Conservation (phyloP, 2,888 invertebrate species). For the Agrotis puta region DNA sequence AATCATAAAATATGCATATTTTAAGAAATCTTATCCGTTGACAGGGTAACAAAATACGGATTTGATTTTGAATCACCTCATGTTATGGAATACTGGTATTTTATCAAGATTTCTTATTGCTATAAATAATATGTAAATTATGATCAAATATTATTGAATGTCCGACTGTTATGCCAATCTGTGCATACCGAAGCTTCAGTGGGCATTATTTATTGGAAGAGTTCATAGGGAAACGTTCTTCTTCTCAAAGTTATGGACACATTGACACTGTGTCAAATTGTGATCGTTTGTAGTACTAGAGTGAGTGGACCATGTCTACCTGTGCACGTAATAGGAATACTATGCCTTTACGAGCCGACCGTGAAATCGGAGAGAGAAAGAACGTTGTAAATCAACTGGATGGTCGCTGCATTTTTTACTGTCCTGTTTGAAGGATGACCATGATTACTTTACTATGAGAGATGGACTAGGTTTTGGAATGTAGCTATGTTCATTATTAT, state of each 20-base stretch:
- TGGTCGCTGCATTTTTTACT: conserved; percentile 76
- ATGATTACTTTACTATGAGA: conserved; percentile 54
- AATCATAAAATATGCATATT: conserved; percentile 32
- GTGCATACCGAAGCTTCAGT: conserved; percentile 32
- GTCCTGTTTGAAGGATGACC: conserved; percentile 68
- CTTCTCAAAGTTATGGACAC: conserved; percentile 16
- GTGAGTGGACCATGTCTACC: conserved; percentile 31
- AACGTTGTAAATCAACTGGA: conserved; percentile 79
- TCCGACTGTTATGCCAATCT: conserved; percentile 20
- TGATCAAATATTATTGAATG: conserved; percentile 34
- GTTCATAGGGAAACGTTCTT: conserved; percentile 22
- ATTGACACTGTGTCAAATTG: conserved; percentile 36
- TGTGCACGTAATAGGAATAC: conserved; percentile 53
- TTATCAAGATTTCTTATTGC: conserved; percentile 37
- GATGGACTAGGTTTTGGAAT: conserved; percentile 25
- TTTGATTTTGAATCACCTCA: conserved; percentile 34
- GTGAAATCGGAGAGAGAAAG: conserved; percentile 77
- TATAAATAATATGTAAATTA: conserved; percentile 49
- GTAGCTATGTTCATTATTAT: neutral
- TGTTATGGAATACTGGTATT: conserved; percentile 35
- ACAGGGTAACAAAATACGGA: conserved; percentile 44
- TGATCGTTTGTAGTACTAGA: conserved; percentile 26
- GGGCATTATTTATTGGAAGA: conserved; percentile 27
- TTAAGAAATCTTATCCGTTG: conserved; percentile 60
- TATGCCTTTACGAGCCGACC: conserved; percentile 66